These are phyloP conservation scores for Bos javanicus DNA, from an alignment of 2,113 vertebrate species.

Conservation along the genomic window DNA sequence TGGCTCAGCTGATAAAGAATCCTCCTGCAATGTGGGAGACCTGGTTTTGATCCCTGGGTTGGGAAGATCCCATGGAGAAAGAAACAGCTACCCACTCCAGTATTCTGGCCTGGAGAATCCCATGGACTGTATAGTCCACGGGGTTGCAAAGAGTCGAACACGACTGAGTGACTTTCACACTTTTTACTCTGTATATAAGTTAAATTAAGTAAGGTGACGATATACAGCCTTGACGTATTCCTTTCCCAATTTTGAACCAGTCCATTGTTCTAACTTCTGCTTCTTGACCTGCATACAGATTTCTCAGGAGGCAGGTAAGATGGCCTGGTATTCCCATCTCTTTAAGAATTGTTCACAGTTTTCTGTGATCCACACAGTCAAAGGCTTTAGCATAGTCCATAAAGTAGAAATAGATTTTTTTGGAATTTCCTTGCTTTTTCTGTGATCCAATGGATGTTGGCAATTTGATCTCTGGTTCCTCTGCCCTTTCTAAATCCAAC, in stretches of 20 bases:
- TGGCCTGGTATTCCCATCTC: no score
- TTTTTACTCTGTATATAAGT: no score
- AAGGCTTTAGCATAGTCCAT: not conserved
- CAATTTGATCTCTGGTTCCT: not conserved
- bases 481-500: not conserved
- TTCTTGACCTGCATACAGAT: no score
- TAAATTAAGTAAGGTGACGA: no score
- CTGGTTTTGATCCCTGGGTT: not conserved
- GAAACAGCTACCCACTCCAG: not conserved
- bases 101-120: not conserved
- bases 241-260: no score
- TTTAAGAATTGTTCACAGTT: no score
- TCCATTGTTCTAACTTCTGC: no score
- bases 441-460: not conserved
- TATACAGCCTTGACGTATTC: no score
- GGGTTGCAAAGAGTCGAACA: not conserved
- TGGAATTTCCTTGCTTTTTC: not conserved
- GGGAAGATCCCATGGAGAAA: not conserved
- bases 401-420: not conserved
- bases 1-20: not conserved
- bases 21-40: not conserved
- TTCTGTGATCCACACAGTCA: no score
- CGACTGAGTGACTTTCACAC: not conserved
- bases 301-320: no score
- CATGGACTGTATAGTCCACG: not conserved